Percentiles rank a stretch among this genome's conserved stretches.
Conservation (phyloP, 2,888 invertebrate genomes). For the Archips xylosteana region DNA sequence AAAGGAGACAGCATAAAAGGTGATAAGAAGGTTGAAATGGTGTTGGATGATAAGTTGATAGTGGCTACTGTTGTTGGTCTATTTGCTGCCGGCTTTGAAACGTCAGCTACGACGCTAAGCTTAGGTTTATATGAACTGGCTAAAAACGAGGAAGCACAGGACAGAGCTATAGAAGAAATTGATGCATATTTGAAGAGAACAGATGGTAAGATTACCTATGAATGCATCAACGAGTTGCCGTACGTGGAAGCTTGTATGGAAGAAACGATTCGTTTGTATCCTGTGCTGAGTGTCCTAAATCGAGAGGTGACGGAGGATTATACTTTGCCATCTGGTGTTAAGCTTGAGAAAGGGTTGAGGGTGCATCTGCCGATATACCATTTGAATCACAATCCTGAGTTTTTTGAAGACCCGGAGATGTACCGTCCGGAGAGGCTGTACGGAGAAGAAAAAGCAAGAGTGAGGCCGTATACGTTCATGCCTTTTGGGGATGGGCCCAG, state of each 20-base stretch:
- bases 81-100: constrained; percentile 45
- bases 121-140: constrained; percentile 43
- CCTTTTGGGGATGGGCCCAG: constrained; percentile 48
- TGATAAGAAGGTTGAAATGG: constrained; percentile 31
- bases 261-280: constrained; percentile 44
- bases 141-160: constrained; percentile 42
- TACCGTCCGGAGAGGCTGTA: constrained; percentile 45
- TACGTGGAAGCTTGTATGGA: constrained; percentile 43
- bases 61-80: constrained; percentile 78
- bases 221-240: constrained; percentile 39
- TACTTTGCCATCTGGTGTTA: constrained; percentile 40
- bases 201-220: constrained; percentile 38
- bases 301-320: constrained; percentile 40
- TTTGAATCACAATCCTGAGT: constrained; percentile 44
- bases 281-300: constrained; percentile 35
- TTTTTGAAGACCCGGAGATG: constrained; percentile 43
- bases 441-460: constrained; percentile 36
- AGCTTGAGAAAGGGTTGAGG: constrained; percentile 39
- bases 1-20: constrained; percentile 19
- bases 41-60: constrained; percentile 61
- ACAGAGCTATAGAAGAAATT: constrained; percentile 37
- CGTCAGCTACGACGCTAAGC: constrained; percentile 39
- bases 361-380: constrained; percentile 45
- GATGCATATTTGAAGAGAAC: constrained; percentile 36
- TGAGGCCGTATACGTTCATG: constrained; percentile 44